Evolutionary conservation across 2,888 invertebrate species (phyloP).

Genomic region (Ctena decussata): DNA sequence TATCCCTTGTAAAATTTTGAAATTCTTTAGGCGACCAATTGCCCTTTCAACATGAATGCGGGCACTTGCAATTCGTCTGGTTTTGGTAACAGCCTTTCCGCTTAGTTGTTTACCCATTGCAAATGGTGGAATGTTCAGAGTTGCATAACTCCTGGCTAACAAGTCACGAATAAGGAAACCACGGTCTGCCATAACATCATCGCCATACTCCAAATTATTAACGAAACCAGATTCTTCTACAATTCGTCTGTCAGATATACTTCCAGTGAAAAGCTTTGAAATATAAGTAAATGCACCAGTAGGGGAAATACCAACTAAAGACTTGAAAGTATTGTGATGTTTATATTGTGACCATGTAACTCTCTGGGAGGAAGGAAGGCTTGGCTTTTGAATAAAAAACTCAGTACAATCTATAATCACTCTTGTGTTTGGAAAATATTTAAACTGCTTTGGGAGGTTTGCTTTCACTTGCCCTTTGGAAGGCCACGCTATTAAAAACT

Average conservation of each 20-base stretch:
- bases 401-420: slow-evolving; percentile 52
- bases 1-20: not conserved
- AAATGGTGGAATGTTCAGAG: slow-evolving; percentile 49
- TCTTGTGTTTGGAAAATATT: slow-evolving; percentile 42
- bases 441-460: slow-evolving; percentile 26
- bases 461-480: slow-evolving; percentile 18
- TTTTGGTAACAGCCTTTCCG: slow-evolving; percentile 38
- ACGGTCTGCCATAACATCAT: slow-evolving; percentile 40
- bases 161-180: slow-evolving; percentile 42
- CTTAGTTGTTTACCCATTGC: slow-evolving; percentile 33
- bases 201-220: slow-evolving; percentile 20
- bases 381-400: slow-evolving; percentile 45
- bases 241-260: slow-evolving; percentile 47
- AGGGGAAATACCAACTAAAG: slow-evolving; percentile 29
- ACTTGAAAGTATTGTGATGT: slow-evolving; percentile 44
- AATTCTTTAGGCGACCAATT: slow-evolving; percentile 22
- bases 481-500: slow-evolving; percentile 36
- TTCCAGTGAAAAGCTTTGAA: slow-evolving; percentile 48
- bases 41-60: slow-evolving; percentile 55
- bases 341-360: slow-evolving; percentile 45
- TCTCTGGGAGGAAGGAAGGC: slow-evolving; percentile 28
- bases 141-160: slow-evolving; percentile 33
- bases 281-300: slow-evolving; percentile 43
- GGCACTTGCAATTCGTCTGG: slow-evolving; percentile 45
- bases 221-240: slow-evolving; percentile 43